Evolutionary conservation across 2,113 vertebrate genomes (phyloP).

Genomic region (Turnix velox): DNA sequence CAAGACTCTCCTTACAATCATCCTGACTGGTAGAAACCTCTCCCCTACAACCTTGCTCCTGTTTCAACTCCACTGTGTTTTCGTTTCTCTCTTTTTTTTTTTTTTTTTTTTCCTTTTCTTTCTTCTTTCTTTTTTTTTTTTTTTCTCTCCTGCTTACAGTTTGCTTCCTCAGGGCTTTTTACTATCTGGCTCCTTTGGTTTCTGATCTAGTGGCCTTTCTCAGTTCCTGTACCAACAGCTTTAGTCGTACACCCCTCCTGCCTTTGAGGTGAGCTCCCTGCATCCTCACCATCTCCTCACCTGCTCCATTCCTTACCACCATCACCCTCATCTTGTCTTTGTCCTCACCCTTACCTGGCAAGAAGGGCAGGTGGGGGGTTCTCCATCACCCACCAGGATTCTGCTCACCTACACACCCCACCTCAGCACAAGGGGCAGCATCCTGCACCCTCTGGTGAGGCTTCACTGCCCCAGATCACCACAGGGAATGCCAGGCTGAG

Average conservation of each 20-base stretch:
- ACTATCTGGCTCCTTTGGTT: constrained; percentile 99
- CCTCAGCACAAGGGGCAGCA: neutral
- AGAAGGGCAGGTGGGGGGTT: neutral
- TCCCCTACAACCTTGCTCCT: neutral
- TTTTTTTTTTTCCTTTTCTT: neutral
- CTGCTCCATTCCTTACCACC: constrained; percentile 26
- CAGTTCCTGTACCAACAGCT: constrained; percentile 93
- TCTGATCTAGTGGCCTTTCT: constrained; percentile 99
- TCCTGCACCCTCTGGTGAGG: neutral
- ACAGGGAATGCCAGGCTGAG: neutral
- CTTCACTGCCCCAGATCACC: neutral
- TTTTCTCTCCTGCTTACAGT: constrained; percentile 86
- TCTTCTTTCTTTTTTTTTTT: constrained; percentile 54
- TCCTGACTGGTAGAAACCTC: constrained; percentile 41
- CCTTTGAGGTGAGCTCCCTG: constrained; percentile 93
- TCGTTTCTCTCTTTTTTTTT: constrained; percentile 61
- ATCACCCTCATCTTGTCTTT: neutral
- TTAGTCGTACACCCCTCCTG: constrained; percentile 95
- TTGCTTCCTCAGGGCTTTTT: constrained; percentile 99
- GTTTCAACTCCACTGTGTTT: constrained; percentile 67
- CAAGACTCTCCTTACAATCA: neutral
- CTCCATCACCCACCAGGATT: neutral
- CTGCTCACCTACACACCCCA: neutral
- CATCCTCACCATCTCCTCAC: constrained; percentile 18
- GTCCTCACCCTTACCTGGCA: neutral